phyloP scores from a whole-genome alignment of 2,797 vertebrate genomes.

The Acanthurus tractus region DNA sequence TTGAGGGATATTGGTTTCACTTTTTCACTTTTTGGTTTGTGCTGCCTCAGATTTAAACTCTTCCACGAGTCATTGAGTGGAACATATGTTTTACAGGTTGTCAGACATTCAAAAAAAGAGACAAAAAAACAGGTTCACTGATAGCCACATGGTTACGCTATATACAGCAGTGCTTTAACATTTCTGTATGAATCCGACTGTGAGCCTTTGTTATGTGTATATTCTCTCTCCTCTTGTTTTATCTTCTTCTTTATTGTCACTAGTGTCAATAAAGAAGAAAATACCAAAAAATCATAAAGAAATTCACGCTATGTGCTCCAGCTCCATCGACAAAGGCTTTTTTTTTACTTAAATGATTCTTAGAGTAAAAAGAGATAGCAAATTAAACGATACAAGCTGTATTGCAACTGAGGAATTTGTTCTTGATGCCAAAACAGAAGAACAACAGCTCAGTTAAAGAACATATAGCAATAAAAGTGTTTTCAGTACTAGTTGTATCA shows the following conservation, averaged over 20 bases:
- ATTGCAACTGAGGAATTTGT: background rate
- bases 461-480: background rate
- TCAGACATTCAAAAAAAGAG: background rate
- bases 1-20: background rate
- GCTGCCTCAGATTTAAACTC: background rate
- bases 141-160: background rate
- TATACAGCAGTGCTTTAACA: too few species aligned
- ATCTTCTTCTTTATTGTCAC: too few species aligned
- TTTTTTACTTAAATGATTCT: background rate
- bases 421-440: background rate
- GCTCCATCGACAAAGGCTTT: background rate
- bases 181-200: background rate
- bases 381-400: background rate
- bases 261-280: too few species aligned
- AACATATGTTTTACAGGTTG: background rate
- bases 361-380: background rate
- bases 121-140: background rate
- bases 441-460: background rate
- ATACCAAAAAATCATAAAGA: too few species aligned
- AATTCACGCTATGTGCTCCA: background rate
- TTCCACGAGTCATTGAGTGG: background rate
- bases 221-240: background rate
- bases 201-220: background rate
- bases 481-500: too few species aligned
- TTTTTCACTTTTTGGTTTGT: background rate